Base-by-base conservation (phyloP, 2,113 vertebrate species). In the Strigops habroptila region DNA sequence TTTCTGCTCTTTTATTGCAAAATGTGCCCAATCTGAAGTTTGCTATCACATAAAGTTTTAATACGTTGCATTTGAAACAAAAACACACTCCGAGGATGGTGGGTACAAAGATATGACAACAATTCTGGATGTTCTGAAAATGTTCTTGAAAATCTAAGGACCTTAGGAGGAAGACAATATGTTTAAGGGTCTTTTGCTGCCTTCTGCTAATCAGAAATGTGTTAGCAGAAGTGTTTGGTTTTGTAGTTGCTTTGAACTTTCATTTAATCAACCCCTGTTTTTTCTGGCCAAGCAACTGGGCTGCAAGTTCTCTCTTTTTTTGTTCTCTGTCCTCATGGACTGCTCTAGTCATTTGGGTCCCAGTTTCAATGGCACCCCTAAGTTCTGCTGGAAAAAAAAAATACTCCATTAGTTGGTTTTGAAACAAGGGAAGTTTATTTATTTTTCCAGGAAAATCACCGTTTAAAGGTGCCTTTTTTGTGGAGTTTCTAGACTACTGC, bases 1-100 rank as follows among this genome's bases (percentile, higher is more conserved):
- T 97, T 97, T 93, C 95, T 97, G 84, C 60, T 89, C 57, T 93
- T 78, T 68, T 62, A 67, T 94, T 93, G 91, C 95, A 97, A 95
- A 96, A 94, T 82, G 16, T 24, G 12, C 43, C 73, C 41, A 17
- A 1, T 49, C 63, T 80, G 53, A 73, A 57, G 37, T 80, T 69
- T 69, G 18, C 73, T 62, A 30, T 77, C 71, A 33, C 48, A n/a
- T 62, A 35, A n/a, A 44, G 11, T 59, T 82, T 60, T 33, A 17
- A 49, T 76, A 19, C 0, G 0, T 30, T 62, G 64, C 57, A 76
- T 64, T 23, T 0, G 2, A 52, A 68, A 27, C 10, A 49, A 53
- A 89, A 75, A 15, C 31, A n/a, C 17, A 5, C n/a, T 81, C 27
- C 0, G 0, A 70, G 78, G 60, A 49, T 55, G 60, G 44, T 75